phyloP scores from a whole-genome alignment of 2,797 vertebrate genomes.

The Moxostoma hubbsi region DNA sequence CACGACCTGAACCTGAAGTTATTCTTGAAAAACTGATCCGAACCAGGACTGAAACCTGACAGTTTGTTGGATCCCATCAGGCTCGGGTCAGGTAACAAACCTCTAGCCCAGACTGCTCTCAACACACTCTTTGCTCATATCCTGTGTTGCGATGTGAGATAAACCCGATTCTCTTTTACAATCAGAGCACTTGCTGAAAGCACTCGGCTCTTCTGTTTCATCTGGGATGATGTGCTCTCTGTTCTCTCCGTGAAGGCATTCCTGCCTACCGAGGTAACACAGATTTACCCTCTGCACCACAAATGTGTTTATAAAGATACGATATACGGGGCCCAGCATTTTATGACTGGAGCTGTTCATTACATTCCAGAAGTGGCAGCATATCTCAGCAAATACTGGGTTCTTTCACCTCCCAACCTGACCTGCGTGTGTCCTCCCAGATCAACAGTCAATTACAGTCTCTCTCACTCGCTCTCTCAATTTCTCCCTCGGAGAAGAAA shows the following conservation, averaged over 20 bases:
- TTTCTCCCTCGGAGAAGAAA: constrained; percentile 62
- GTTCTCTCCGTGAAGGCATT: constrained; percentile 30
- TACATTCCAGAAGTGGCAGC: constrained; percentile 64
- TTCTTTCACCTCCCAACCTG: constrained; percentile 67
- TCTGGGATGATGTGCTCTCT: constrained; percentile 33
- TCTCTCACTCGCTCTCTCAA: constrained; percentile 66
- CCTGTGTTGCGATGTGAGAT: neutral
- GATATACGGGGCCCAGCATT: constrained; percentile 53
- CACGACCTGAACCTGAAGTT: no score
- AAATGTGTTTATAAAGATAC: constrained; percentile 51
- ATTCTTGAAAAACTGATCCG: no score
- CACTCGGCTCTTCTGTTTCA: constrained; percentile 32
- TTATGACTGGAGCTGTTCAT: constrained; percentile 60
- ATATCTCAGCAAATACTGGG: constrained; percentile 63
- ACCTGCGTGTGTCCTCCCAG: constrained; percentile 75
- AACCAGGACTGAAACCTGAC: no score
- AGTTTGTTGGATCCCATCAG: no score
- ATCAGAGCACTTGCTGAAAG: constrained; percentile 11
- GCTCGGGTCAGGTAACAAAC: no score
- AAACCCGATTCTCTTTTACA: neutral
- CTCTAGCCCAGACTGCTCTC: no score
- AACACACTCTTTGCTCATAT: neutral
- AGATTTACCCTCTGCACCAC: constrained; percentile 47
- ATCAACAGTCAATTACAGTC: constrained; percentile 75
- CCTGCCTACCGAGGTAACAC: constrained; percentile 42